Conservation (phyloP, 2,113 vertebrate species). For the Sylvilagus bachmani region DNA sequence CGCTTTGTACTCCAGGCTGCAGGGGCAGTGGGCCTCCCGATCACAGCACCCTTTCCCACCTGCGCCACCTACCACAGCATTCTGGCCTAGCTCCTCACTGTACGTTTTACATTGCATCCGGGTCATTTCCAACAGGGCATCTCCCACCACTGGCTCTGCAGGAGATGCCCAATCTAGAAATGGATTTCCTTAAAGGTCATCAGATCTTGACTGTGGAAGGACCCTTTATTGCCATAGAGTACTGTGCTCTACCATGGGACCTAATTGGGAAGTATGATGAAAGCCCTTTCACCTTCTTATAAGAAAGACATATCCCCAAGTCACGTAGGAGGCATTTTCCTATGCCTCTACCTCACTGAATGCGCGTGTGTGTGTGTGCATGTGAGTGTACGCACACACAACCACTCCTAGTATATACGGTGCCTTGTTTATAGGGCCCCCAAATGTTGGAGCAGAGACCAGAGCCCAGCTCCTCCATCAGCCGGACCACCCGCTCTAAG, state of each 20-base stretch:
- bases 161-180: not conserved
- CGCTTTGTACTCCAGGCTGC: not conserved
- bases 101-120: not conserved
- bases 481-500: not conserved
- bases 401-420: not conserved
- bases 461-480: not conserved
- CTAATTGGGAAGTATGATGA: not conserved
- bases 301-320: conserved; percentile 19
- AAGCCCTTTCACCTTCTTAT: not conserved
- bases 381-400: not conserved
- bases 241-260: not conserved
- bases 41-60: not conserved
- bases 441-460: not conserved
- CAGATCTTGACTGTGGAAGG: not conserved
- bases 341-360: not conserved
- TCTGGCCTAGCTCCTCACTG: not conserved
- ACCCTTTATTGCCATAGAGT: not conserved
- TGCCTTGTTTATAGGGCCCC: not conserved
- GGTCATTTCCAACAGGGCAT: not conserved
- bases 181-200: not conserved
- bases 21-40: not conserved
- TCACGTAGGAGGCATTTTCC: conserved; percentile 28
- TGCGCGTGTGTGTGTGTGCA: not conserved
- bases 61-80: not conserved
- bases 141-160: not conserved